These are phyloP conservation scores for Zaprionus tsacasi DNA, from an alignment of 1,140 invertebrate species.

Conservation along the genomic window DNA sequence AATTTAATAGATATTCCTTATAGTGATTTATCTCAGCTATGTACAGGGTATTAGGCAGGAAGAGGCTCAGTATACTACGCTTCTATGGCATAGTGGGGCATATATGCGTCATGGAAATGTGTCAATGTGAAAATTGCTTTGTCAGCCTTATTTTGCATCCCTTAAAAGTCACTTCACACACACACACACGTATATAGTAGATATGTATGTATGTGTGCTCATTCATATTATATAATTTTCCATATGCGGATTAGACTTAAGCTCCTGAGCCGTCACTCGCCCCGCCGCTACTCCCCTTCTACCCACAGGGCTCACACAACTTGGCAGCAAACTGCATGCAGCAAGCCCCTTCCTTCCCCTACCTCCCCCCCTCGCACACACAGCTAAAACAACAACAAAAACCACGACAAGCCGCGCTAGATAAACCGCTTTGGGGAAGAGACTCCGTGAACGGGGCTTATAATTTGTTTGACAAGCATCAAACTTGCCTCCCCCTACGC, in stretches of 20 bases:
- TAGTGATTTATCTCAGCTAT: neutral
- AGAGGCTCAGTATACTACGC: neutral
- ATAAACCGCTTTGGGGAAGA: slow-evolving; percentile 60
- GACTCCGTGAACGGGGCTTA: slow-evolving; percentile 53
- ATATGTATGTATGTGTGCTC: slow-evolving; percentile 15
- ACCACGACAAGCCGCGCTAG: slow-evolving; percentile 37
- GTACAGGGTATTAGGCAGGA: slow-evolving; percentile 1
- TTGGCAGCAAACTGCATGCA: slow-evolving; percentile 57
- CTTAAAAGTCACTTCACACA: slow-evolving; percentile 45
- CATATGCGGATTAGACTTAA: slow-evolving; percentile 78
- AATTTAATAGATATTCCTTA: neutral
- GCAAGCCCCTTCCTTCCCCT: neutral
- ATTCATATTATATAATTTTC: slow-evolving; percentile 75
- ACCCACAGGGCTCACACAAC: slow-evolving; percentile 46
- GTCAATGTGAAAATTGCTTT: slow-evolving; percentile 69
- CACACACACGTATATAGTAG: slow-evolving; percentile 6
- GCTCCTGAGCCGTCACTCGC: slow-evolving; percentile 44
- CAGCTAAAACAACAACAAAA: slow-evolving; percentile 25
- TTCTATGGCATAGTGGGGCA: neutral
- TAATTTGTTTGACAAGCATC: slow-evolving; percentile 80
- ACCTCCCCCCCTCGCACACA: neutral
- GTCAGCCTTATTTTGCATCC: slow-evolving; percentile 51
- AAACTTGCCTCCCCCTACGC: slow-evolving; percentile 30
- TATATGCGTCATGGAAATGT: slow-evolving; percentile 48
- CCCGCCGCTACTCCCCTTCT: neutral